Conservation (phyloP, 1,140 invertebrate species). For the Neodiprion virginianus region DNA sequence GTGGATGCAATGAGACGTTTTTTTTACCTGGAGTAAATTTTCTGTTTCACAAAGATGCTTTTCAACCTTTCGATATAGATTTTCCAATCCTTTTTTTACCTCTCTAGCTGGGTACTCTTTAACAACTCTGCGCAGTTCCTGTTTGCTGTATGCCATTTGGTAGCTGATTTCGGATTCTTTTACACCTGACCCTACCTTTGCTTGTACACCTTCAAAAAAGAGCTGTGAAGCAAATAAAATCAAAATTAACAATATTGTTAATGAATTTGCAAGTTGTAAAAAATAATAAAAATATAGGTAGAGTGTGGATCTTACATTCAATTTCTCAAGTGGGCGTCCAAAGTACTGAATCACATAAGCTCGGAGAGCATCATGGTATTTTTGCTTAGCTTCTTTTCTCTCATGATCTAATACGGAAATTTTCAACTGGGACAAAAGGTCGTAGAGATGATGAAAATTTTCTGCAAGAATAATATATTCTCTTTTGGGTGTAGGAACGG, state of each 20-base stretch:
- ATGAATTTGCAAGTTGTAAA: slow-evolving; percentile 17
- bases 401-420: slow-evolving; percentile 87
- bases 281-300: slow-evolving; percentile 11
- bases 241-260: slow-evolving; percentile 21
- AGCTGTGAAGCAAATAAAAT: slow-evolving; percentile 65
- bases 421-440: slow-evolving; percentile 87
- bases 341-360: slow-evolving; percentile 95
- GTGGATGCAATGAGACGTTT: neutral
- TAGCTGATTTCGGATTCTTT: slow-evolving; percentile 98
- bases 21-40: slow-evolving; percentile 84
- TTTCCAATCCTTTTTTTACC: slow-evolving; percentile 95
- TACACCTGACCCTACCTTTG: slow-evolving; percentile 89
- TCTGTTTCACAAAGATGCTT: slow-evolving; percentile 97
- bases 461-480: slow-evolving; percentile 64
- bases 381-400: slow-evolving; percentile 90
- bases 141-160: slow-evolving; percentile 96
- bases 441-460: slow-evolving; percentile 96
- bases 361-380: slow-evolving; percentile 89
- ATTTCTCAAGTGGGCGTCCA: slow-evolving; percentile 93
- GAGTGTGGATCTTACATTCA: slow-evolving; percentile 76
- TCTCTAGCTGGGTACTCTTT: slow-evolving; percentile 94
- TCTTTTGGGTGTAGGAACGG: neutral
- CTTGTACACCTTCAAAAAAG: slow-evolving; percentile 95
- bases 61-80: slow-evolving; percentile 96
- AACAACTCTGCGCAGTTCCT: slow-evolving; percentile 94